Evolutionary conservation across 2,113 vertebrate species (phyloP), one percentile per base, ranked within the genome.

Genomic region (Crotophaga sulcirostris): DNA sequence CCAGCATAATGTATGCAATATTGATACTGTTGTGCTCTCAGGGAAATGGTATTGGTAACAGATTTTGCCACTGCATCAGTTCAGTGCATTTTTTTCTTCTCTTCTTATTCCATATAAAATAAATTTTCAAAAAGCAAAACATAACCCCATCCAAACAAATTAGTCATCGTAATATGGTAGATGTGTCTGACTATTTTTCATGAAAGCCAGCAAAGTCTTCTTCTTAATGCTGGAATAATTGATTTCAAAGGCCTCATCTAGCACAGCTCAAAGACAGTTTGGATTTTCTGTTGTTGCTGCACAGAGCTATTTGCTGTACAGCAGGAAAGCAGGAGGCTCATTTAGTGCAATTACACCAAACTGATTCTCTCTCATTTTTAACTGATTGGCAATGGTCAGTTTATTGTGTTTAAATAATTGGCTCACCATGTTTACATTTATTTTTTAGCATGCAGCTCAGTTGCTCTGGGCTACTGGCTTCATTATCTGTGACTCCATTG

Each of bases 391-490:
- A 92, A 24, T 26, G 62, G n/a, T 28, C 68, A 85, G 18, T 90
- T 83, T 67, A 79, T 73, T 51, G 14, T n/a, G 66, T 47, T 52
- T 89, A 68, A 97, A 84, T 76, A 92, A 91, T 13, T 18, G 4
- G 40, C 40, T 94, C 85, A 82, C 70, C 62, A 74, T 84, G 68
- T 94, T 92, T 94, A 49, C 44, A 87, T 93, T 96, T n/a, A n/a
- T 66, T 69, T 84, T 80, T 93, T 64, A 93, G 64, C 29, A 66
- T 25, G 47, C 40, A 51, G 28, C 83, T 97, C 92, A 51, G 82
- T 59, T 81, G 34, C 80, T 87, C 60, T 67, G 55, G 86, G 13
- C 62, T 85, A 79, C 42, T 33, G 56, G 60, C 83, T 95, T 96
- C 84, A 69, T 87, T 92, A 82, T 90, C 62, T 80, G 55, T 85